Evolutionary conservation across 2,113 vertebrate genomes (phyloP).

Genomic region (Camelus dromedarius): DNA sequence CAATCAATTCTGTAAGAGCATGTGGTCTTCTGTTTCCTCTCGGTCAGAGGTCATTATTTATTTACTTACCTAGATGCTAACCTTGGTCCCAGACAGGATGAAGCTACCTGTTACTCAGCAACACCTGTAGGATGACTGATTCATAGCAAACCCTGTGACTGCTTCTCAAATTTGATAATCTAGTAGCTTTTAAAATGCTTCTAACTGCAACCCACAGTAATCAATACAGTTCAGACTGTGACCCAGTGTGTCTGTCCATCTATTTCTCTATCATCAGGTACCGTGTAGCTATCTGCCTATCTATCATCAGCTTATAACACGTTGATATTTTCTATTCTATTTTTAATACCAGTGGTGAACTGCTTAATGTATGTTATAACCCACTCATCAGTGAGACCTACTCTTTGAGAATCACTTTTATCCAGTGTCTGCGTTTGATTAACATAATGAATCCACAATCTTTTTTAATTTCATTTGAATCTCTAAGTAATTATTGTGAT

Average conservation of each 20-base stretch:
- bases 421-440: background rate
- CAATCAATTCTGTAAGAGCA: background rate
- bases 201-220: background rate
- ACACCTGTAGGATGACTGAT: background rate
- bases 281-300: background rate
- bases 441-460: background rate
- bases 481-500: background rate
- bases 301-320: background rate
- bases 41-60: background rate
- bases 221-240: background rate
- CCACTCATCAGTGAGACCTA: background rate
- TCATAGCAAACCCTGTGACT: background rate
- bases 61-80: background rate
- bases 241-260: fast-evolving
- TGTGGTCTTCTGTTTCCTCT: background rate
- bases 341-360: background rate
- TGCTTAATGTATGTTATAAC: background rate
- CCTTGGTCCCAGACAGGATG: background rate
- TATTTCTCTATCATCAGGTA: background rate
- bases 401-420: background rate
- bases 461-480: background rate
- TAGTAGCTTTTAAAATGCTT: background rate
- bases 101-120: background rate
- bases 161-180: background rate
- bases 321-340: background rate